A percentile compares a stretch with the other conserved stretches of the same genome.
Evolutionary conservation across 1,140 invertebrate genomes (phyloP).

Genomic region (Neuroterus valhalla): DNA sequence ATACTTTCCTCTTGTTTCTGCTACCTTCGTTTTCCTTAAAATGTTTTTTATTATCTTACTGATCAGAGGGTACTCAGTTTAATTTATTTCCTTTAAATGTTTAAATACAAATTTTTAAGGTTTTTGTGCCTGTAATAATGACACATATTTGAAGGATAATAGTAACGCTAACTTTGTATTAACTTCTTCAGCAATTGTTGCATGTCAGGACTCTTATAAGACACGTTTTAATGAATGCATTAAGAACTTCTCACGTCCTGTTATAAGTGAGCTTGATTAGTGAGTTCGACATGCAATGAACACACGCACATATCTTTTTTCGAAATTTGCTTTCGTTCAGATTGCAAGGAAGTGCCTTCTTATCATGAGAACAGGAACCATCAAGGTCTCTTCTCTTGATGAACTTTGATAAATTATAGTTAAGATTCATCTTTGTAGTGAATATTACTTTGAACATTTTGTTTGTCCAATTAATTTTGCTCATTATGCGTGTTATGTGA

Average conservation of each 20-base stretch:
- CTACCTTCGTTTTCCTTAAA: too few species aligned
- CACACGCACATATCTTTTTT: neutral
- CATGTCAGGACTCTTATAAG: slow-evolving; percentile 8
- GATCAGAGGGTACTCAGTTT: too few species aligned
- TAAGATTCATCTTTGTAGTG: too few species aligned
- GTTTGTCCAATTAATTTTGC: too few species aligned
- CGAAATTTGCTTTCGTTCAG: neutral
- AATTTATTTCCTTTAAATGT: too few species aligned
- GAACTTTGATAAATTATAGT: too few species aligned
- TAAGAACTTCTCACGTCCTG: slow-evolving; percentile 6
- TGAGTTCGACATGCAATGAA: neutral
- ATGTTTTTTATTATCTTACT: too few species aligned
- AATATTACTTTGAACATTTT: too few species aligned
- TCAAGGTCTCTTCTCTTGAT: too few species aligned
- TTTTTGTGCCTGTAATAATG: neutral
- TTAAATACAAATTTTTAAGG: too few species aligned
- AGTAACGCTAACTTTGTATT: slow-evolving; percentile 10
- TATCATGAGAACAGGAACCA: neutral
- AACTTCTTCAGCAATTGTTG: neutral
- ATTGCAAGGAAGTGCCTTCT: neutral
- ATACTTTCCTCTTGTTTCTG: too few species aligned
- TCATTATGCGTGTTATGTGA: too few species aligned
- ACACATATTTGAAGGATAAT: neutral
- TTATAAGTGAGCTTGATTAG: neutral
- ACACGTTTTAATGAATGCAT: neutral